Percentiles rank a stretch among this genome's conserved stretches.
phyloP scores from a whole-genome alignment of 1,140 invertebrate genomes.

The Drosophila nannoptera region DNA sequence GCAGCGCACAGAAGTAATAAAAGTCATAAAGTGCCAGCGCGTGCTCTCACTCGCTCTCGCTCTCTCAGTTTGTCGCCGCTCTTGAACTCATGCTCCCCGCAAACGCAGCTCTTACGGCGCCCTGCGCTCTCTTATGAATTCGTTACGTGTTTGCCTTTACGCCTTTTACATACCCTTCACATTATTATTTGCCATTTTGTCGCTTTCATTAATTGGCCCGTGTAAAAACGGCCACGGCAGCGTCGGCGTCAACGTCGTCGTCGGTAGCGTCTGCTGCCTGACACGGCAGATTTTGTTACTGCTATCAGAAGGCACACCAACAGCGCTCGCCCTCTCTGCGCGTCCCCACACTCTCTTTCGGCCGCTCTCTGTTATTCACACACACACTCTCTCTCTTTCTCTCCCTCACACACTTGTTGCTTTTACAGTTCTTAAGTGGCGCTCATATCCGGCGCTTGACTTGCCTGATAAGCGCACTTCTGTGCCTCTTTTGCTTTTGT shows the following conservation, averaged over 20 bases:
- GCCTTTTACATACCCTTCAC: slow-evolving; percentile 53
- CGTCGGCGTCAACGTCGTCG: slow-evolving; percentile 9
- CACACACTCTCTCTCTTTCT: slow-evolving; percentile 5
- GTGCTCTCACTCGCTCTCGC: background rate
- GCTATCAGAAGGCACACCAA: slow-evolving; percentile 38
- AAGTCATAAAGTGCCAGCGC: slow-evolving; percentile 18
- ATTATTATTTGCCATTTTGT: slow-evolving; percentile 70
- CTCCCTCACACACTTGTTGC: slow-evolving; percentile 60
- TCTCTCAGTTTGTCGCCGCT: background rate
- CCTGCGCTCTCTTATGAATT: slow-evolving; percentile 10
- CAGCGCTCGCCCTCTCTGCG: slow-evolving; percentile 15
- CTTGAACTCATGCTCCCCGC: slow-evolving; percentile 14
- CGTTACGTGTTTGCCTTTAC: slow-evolving; percentile 43
- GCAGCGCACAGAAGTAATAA: slow-evolving; percentile 38
- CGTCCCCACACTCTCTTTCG: slow-evolving; percentile 10
- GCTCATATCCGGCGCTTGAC: slow-evolving; percentile 72
- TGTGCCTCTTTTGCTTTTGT: slow-evolving; percentile 10
- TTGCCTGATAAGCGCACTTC: slow-evolving; percentile 48
- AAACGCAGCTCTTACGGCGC: background rate
- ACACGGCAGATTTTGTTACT: slow-evolving; percentile 53
- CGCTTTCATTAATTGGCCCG: slow-evolving; percentile 70
- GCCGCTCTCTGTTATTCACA: background rate
- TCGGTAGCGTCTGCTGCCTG: slow-evolving; percentile 29
- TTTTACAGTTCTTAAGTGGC: slow-evolving; percentile 77
- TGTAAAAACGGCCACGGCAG: slow-evolving; percentile 43